Evolutionary conservation across 2,888 invertebrate species (phyloP), one percentile per base, ranked within the genome.

Genomic region (Bhutanitis thaidina): DNA sequence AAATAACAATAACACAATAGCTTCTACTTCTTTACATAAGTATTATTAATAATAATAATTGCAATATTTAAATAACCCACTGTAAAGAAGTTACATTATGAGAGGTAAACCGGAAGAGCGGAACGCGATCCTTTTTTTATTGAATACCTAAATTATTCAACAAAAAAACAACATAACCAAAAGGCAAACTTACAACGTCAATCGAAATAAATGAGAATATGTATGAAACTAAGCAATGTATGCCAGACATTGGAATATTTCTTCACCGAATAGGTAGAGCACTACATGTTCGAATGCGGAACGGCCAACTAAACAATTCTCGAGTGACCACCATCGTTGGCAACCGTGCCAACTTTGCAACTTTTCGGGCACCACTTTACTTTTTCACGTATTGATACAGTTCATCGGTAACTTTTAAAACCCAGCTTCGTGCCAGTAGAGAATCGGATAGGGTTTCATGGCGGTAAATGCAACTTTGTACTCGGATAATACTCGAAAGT

Each of bases 281-380:
- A 47, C 38, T 58, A 54, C 59, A 59, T 61, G 68, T 65, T 61
- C 64, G 57, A 64, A 67, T 65, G 65, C 63, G 64, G 64, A 65
- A 67, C 62, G 61, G 74, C 80, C 79, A 80, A 77, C 80, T 78
- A 80, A 81, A 82, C 81, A 84, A 81, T 82, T 75, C 83, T 74
- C 81, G 55, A 71, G 77, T 74, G 82, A 77, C 79, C 77, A 70
- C 69, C 65, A 56, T 58, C 59, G 69, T 68, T 77, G 78, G 80
- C 78, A 77, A 56, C 67, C 65, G 63, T 74, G 81, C 81, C 80
- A 80, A 81, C 69, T 71, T 63, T 64, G 67, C 72, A 69, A 72
- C 74, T 74, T 71, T 67, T 65, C 62, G 60, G 55, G 53, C 14
- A 56, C 64, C 54, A 64, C 25, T 41, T 35, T 53, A 56, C 37